Conservation (phyloP, 1,140 invertebrate genomes). For the Leptinotarsa undecemlineata region DNA sequence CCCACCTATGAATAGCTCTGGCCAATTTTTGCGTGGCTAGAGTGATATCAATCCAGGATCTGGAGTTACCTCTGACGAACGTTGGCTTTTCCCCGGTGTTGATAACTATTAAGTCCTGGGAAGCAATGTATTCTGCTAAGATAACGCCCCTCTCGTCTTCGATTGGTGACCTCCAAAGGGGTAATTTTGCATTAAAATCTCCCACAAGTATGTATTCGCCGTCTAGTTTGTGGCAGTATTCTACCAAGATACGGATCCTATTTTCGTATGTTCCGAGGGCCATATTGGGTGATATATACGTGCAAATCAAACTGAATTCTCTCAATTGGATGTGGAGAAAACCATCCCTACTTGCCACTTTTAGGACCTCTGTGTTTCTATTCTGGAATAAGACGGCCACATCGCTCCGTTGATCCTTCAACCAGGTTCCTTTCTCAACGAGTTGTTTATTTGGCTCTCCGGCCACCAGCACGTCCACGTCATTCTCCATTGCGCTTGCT, state of each 20-base stretch:
- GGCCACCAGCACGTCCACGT: not conserved
- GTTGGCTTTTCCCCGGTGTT: not conserved
- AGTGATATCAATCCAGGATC: not conserved
- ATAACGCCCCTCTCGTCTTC: not conserved
- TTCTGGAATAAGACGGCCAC: not conserved
- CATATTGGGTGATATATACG: not conserved
- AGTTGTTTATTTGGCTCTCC: not conserved
- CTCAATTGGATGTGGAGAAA: not conserved
- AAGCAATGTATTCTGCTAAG: not conserved
- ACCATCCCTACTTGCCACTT: not conserved
- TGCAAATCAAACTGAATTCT: not conserved
- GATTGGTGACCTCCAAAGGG: not conserved
- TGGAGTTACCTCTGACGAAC: not conserved
- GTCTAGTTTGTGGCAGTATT: not conserved
- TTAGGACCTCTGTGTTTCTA: not conserved
- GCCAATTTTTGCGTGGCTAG: not conserved
- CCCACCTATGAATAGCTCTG: not conserved
- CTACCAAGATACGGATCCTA: not conserved
- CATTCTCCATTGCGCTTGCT: not conserved
- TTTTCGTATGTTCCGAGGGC: not conserved
- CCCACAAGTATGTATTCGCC: not conserved
- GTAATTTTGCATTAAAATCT: not conserved
- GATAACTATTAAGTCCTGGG: not conserved
- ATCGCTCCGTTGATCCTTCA: not conserved
- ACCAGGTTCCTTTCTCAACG: not conserved